A percentile compares a stretch with the other conserved stretches of the same genome.
phyloP scores from a whole-genome alignment of 2,113 vertebrate genomes.

The Mixornis gularis region DNA sequence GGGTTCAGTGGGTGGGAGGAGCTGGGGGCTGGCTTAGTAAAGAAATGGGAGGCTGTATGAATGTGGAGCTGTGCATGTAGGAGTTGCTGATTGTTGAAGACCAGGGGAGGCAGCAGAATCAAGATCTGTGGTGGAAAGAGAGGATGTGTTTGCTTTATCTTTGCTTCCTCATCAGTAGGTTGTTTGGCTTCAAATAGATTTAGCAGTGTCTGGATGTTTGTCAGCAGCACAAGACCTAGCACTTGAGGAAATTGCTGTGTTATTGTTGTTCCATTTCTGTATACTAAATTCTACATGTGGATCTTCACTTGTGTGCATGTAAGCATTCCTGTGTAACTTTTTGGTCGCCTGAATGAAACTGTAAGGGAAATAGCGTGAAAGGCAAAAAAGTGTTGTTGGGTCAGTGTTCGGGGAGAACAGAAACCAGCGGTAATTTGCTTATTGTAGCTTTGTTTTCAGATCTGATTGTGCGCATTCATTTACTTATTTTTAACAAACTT shows the following conservation, averaged over 20 bases:
- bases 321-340: background rate
- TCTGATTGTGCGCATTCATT: background rate
- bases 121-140: background rate
- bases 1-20: background rate
- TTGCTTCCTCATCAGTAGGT: background rate
- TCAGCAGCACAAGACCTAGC: background rate
- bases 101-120: background rate
- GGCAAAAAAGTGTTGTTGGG: background rate
- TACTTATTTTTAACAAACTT: conserved; percentile 1
- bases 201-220: background rate
- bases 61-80: background rate
- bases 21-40: background rate
- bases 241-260: background rate
- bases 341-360: background rate
- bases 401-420: background rate
- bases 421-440: background rate
- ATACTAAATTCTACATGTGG: background rate
- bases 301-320: background rate
- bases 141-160: background rate
- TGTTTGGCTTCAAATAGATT: background rate
- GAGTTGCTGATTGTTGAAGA: background rate
- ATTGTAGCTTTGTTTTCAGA: background rate
- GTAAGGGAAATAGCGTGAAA: background rate
- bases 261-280: background rate
- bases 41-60: background rate